A percentile compares a stretch with the other conserved stretches of the same genome.
These are phyloP conservation scores for Chymomyza costata DNA, from an alignment of 1,140 invertebrate genomes.

Conservation along the genomic window DNA sequence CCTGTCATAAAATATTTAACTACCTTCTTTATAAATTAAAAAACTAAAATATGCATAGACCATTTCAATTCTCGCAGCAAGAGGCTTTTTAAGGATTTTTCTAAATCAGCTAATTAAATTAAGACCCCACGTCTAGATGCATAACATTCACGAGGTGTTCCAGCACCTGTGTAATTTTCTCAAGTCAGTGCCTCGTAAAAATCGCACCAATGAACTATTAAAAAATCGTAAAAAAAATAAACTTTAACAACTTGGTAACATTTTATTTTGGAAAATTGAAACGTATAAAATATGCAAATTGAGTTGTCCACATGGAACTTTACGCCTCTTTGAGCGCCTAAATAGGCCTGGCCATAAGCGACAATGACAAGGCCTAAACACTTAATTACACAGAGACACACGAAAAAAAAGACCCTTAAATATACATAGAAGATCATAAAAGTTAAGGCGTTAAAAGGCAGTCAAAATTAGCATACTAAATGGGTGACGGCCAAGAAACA, in stretches of 20 bases:
- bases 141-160: too few relatives aligned
- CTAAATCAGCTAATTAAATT: too few relatives aligned
- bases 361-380: background rate
- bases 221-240: background rate
- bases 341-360: background rate
- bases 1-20: too few relatives aligned
- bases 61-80: too few relatives aligned
- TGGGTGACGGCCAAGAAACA: background rate
- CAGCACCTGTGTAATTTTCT: too few relatives aligned
- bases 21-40: too few relatives aligned
- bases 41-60: too few relatives aligned
- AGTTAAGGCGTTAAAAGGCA: background rate
- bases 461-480: constrained; percentile 8
- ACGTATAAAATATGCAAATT: constrained; percentile 14
- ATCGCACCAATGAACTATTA: constrained; percentile 4
- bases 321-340: constrained; percentile 8
- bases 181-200: background rate
- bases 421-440: too few relatives aligned
- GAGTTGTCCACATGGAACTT: constrained; percentile 8
- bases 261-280: too few relatives aligned
- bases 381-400: constrained; percentile 1
- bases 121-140: too few relatives aligned
- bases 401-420: too few relatives aligned
- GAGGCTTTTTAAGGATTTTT: too few relatives aligned
- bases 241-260: background rate